phyloP scores from a whole-genome alignment of 2,888 invertebrate genomes.

The Trilocha varians region DNA sequence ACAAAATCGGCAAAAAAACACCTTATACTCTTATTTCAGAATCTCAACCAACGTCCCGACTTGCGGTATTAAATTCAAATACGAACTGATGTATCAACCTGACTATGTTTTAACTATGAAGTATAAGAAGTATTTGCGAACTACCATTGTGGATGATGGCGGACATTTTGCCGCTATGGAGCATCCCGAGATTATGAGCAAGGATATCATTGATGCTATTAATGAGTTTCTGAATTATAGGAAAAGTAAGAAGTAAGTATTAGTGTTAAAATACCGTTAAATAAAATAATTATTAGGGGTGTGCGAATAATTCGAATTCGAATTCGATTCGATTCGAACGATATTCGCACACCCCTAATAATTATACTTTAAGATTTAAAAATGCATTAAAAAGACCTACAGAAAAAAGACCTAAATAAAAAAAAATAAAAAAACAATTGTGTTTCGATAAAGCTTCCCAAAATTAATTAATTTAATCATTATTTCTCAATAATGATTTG shows the following conservation, averaged over 20 bases:
- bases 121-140: constrained; percentile 79
- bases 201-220: constrained; percentile 79
- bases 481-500: too few relatives aligned
- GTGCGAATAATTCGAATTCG: too few relatives aligned
- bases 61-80: constrained; percentile 81
- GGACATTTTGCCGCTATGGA: constrained; percentile 93
- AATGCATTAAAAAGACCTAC: too few relatives aligned
- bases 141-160: constrained; percentile 77
- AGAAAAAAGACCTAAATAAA: too few relatives aligned
- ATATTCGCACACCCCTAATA: too few relatives aligned
- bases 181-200: constrained; percentile 78
- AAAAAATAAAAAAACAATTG: too few relatives aligned
- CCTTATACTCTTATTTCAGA: constrained; percentile 50
- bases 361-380: too few relatives aligned
- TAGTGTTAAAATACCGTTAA: background rate
- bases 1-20: too few relatives aligned
- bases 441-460: too few relatives aligned
- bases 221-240: constrained; percentile 51
- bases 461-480: too few relatives aligned
- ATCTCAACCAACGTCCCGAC: constrained; percentile 79
- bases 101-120: constrained; percentile 73
- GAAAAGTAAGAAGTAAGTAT: constrained; percentile 17
- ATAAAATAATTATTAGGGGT: background rate
- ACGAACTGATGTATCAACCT: constrained; percentile 77
- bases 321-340: too few relatives aligned